Evolutionary conservation across 2,113 vertebrate genomes (phyloP).

Genomic region (Cephalopholis sonnerati): DNA sequence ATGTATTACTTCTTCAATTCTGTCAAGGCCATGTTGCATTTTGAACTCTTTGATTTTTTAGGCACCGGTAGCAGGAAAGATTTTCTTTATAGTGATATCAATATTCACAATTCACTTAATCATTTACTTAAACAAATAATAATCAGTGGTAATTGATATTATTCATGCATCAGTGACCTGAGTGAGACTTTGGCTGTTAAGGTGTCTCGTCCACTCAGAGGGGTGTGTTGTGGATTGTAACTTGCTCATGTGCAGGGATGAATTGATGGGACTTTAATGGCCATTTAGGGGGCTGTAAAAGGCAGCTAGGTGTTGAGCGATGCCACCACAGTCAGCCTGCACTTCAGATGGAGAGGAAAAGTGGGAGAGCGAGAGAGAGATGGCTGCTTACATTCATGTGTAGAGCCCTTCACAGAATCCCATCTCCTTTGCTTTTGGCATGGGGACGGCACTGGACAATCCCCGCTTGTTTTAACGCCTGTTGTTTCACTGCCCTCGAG

Average conservation of each 20-base stretch:
- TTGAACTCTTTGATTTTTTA: neutral
- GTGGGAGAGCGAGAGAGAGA: conserved; percentile 47
- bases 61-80: neutral
- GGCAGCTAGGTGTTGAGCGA: conserved; percentile 88
- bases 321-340: conserved; percentile 82
- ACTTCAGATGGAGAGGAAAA: conserved; percentile 81
- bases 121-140: neutral
- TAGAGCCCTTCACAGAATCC: conserved; percentile 73
- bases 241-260: conserved; percentile 90
- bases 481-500: conserved; percentile 65
- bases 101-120: neutral
- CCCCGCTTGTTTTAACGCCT: conserved; percentile 70
- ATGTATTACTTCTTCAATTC: no score
- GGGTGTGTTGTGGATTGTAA: conserved; percentile 85
- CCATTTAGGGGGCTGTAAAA: conserved; percentile 89
- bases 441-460: conserved; percentile 63
- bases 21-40: no score
- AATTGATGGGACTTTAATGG: conserved; percentile 95
- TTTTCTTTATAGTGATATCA: neutral
- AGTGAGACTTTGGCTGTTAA: neutral
- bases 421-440: conserved; percentile 52
- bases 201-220: conserved; percentile 11
- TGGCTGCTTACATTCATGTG: conserved; percentile 68
- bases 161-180: neutral
- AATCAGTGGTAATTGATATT: neutral